Conservation (phyloP, 2,113 vertebrate species). For the Callaeas wilsoni region DNA sequence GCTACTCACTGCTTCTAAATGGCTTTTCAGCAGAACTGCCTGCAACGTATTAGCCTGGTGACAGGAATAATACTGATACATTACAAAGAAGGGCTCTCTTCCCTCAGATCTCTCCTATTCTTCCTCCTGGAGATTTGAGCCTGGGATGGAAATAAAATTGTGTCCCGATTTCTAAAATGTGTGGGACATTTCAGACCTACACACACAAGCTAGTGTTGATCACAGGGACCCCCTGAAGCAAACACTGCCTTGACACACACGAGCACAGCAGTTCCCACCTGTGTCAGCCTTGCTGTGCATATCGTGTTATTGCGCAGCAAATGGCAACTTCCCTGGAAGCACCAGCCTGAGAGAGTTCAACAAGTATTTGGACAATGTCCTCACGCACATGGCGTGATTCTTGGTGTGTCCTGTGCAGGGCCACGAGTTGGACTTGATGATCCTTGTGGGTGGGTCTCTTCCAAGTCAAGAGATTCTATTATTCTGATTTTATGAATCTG, state of each 20-base stretch:
- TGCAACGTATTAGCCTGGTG: background rate
- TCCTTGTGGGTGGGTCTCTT: background rate
- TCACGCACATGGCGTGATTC: background rate
- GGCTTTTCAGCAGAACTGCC: background rate
- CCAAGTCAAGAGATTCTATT: background rate
- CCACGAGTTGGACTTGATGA: background rate
- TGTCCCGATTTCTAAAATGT: background rate
- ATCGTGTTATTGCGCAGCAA: accelerated
- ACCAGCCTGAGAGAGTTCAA: background rate
- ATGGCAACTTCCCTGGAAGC: background rate
- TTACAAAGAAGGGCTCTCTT: background rate
- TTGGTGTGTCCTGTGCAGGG: background rate
- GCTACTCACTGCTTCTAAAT: background rate
- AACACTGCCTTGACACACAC: accelerated
- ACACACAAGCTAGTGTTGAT: background rate
- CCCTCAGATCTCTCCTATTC: background rate
- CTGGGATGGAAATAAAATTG: background rate
- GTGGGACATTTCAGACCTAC: background rate
- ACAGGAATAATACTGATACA: background rate
- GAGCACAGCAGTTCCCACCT: accelerated
- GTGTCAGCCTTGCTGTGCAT: accelerated
- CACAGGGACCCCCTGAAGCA: background rate
- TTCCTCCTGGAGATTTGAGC: background rate
- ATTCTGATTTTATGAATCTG: background rate
- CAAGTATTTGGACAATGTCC: background rate